Evolutionary conservation across 2,113 vertebrate species (phyloP).

Genomic region (Mobula hypostoma): DNA sequence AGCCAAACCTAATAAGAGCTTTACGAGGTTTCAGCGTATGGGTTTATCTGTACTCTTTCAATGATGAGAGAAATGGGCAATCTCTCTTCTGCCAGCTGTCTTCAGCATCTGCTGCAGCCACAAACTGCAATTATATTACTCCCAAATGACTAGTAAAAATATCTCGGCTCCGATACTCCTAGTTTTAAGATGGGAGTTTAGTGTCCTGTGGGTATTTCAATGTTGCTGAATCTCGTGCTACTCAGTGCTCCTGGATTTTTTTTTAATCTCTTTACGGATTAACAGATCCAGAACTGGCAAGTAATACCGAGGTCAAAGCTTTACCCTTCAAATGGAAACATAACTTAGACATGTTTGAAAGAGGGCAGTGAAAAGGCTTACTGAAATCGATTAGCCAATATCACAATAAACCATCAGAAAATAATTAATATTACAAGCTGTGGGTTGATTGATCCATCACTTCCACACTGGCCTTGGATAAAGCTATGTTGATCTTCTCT

Average conservation of each 20-base stretch:
- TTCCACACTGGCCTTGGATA: background rate
- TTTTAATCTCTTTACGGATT: conserved; percentile 46
- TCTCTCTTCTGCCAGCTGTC: conserved; percentile 78
- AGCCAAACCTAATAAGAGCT: conserved; percentile 37
- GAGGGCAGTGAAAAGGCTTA: background rate
- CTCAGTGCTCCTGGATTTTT: conserved; percentile 49
- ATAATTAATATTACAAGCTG: background rate
- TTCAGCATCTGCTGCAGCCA: conserved; percentile 83
- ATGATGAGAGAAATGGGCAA: conserved; percentile 53
- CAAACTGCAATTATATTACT: conserved; percentile 72
- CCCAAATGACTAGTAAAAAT: conserved; percentile 85
- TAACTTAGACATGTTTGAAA: conserved; percentile 1
- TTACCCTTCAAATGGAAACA: background rate
- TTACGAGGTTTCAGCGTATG: conserved; percentile 39
- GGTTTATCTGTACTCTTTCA: conserved; percentile 52
- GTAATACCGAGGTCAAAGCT: conserved; percentile 27
- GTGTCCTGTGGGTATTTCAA: conserved; percentile 63
- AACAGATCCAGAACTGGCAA: conserved; percentile 30
- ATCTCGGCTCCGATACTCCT: conserved; percentile 75
- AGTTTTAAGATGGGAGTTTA: conserved; percentile 77
- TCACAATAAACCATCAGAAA: background rate
- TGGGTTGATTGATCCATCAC: background rate
- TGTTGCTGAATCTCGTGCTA: conserved; percentile 55
- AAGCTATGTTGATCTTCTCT: background rate
- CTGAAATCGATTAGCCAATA: background rate